Base-by-base conservation (phyloP, 2,797 vertebrate genomes). In the Limosa lapponica region DNA sequence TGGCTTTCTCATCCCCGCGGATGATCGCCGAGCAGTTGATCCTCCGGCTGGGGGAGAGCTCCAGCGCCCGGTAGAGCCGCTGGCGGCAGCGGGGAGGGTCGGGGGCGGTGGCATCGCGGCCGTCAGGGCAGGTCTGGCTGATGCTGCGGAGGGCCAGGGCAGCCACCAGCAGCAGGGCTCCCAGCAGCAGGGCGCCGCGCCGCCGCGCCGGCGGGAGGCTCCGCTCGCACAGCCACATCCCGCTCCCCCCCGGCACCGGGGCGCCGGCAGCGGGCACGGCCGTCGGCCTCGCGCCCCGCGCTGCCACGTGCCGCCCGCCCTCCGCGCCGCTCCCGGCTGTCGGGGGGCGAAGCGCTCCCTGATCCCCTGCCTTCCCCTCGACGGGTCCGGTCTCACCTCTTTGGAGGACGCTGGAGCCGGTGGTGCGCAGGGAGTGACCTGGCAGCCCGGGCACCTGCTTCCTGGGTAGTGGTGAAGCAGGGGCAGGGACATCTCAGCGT, bases 1-100 rank as follows among this genome's bases (percentile, higher is more conserved):
- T 61, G 30, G 96, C 94, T 0, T 3, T 1, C n/a, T 24, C 34
- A 2, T 97, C 86, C 2, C 96, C 96, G 10, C 28, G 93, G 37
- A 95, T 81, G 14, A 97, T 4, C 11, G 37, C 88, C 3, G 93
- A 90, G 86, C 96, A 97, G 88, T 91, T 84, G 80, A 96, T 65
- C 23, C 12, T 16, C 24, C 20, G 37, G 75, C 24, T 7, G 7
- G 95, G 6, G 30, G 54, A 3, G 5, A 95, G 96, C 55, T 91
- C 80, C 82, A 97, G 90, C 4, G 13, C 37, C 20, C 2, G 52
- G 87, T 79, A 78, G 17, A 44, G 43, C 17, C 4, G 44, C 44
- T 54, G 16, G 2, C 80, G 80, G 75, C 90, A 92, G 75, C 3
- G 51, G 8, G 39, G 37, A 3, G 0, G 30, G 3, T 0, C n/a